Evolutionary conservation across 2,113 vertebrate species (phyloP), one percentile per base, ranked within the genome.

Genomic region (Polypterus bichir): DNA sequence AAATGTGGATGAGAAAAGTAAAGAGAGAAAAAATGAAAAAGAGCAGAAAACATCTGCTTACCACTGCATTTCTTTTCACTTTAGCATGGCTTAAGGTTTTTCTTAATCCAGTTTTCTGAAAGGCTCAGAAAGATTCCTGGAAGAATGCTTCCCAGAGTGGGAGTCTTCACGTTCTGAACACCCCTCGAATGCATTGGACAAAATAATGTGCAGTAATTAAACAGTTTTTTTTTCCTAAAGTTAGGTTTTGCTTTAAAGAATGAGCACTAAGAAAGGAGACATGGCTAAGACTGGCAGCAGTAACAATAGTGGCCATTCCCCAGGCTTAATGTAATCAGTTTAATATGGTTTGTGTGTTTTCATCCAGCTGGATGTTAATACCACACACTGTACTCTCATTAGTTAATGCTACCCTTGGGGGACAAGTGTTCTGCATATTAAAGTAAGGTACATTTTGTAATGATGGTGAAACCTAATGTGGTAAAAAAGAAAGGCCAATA

Each of bases 261-360:
- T 54, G 48, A 61, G 59, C 63, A 47, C 46, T 52, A 4, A 52
- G 51, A 52, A 52, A 45, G 48, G 63, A 65, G 65, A 66, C 48
- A 64, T 59, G 52, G 44, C 52, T 7, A 68, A 63, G 44, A 67
- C 63, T 48, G 27, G 46, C 27, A 45, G 51, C 57, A 59, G 47
- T 46, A 66, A 49, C 3, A 11, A 56, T 57, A 55, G 47, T 53
- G 48, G 54, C 49, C 52, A 48, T 7, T 11, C 59, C 53, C 51
- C 61, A 65, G 70, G 0, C 54, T 9, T 66, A 67, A 74, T 67
- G 67, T 59, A 69, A 70, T 72, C 61, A 69, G 57, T 54, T n/a
- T 57, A 47, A 44, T 72, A 48, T 62, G 66, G 64, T 66, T 71
- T 67, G 60, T 44, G 44, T 62, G 59, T 62, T 66, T 69, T 46